Evolutionary conservation across 2,113 vertebrate genomes (phyloP), one percentile per base, ranked within the genome.

Genomic region (Nannospalax galili): DNA sequence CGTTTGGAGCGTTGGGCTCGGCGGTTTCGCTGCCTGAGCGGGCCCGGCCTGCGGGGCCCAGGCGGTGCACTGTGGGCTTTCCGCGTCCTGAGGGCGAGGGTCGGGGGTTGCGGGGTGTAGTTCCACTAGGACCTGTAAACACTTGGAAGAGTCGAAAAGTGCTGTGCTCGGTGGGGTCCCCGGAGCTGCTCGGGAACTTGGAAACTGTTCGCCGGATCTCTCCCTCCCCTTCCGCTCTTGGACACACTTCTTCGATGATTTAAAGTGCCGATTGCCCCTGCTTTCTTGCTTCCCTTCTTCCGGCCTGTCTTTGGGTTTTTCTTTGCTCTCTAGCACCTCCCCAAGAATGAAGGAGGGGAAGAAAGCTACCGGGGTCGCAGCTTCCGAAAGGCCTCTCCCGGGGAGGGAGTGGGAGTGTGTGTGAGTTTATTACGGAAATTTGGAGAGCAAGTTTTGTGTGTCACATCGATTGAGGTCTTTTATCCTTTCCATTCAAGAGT

Each of bases 281-380:
- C 81, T 69, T 93, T 62, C 60, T 82, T 40, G 7, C 48, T 73
- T 91, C 60, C 40, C 72, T 94, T 56, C 84, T 97, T 96, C 97
- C 93, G 95, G 97, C 94, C 91, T 58, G 91, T 90, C 86, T 96
- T 84, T 14, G 92, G 75, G 69, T 15, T 56, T 88, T 84, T 96
- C 95, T 80, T 70, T 70, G 35, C 95, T 95, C 40, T n/a, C 60
- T 90, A 94, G 92, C 88, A 88, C 95, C 92, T 93, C 93, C 96
- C 67, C 81, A 77, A 78, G 48, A 62, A 75, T 42, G 75, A 60
- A 85, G 89, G 84, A 79, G 89, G 84, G 88, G 93, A 70, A 17
- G 88, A 58, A 91, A 62, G 70, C 92, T n/a, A 28, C 82, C 75
- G 30, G 78, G 81, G 37, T 74, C 58, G 30, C 62, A 58, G 40